A percentile compares a stretch with the other conserved stretches of the same genome.
phyloP scores from a whole-genome alignment of 1,140 invertebrate genomes.

The Ceratosolen fusciceps region DNA sequence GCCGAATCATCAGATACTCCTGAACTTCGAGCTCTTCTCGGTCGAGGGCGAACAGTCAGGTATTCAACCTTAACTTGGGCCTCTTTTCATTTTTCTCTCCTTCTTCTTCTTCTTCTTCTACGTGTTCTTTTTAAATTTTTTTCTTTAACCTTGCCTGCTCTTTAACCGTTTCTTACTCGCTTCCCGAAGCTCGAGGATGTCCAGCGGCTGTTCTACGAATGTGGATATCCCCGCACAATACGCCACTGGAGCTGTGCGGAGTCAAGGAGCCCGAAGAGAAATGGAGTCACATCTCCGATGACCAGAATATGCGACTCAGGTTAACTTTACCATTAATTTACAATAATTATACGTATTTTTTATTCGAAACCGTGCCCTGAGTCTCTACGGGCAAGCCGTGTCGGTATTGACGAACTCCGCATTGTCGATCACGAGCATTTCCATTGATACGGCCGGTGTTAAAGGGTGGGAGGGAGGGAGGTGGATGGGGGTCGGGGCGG shows the following conservation, averaged over 20 bases:
- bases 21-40: conserved; percentile 89
- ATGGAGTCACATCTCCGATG: conserved; percentile 88
- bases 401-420: too few relatives aligned
- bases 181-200: conserved; percentile 87
- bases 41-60: conserved; percentile 90
- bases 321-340: conserved; percentile 60
- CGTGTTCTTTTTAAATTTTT: not conserved
- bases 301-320: conserved; percentile 86
- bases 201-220: conserved; percentile 90
- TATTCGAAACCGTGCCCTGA: too few relatives aligned
- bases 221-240: conserved; percentile 81
- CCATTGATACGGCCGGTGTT: too few relatives aligned
- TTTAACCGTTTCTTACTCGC: too few relatives aligned
- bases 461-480: too few relatives aligned
- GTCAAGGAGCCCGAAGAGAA: conserved; percentile 81
- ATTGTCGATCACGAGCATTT: too few relatives aligned
- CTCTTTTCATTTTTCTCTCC: too few relatives aligned
- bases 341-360: too few relatives aligned
- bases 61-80: too few relatives aligned
- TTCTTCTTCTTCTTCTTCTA: too few relatives aligned
- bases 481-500: too few relatives aligned
- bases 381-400: too few relatives aligned
- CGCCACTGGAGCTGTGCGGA: conserved; percentile 91
- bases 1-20: conserved; percentile 84
- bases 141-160: not conserved